phyloP scores from a whole-genome alignment of 2,888 invertebrate genomes.

The Diplolepis rosae region DNA sequence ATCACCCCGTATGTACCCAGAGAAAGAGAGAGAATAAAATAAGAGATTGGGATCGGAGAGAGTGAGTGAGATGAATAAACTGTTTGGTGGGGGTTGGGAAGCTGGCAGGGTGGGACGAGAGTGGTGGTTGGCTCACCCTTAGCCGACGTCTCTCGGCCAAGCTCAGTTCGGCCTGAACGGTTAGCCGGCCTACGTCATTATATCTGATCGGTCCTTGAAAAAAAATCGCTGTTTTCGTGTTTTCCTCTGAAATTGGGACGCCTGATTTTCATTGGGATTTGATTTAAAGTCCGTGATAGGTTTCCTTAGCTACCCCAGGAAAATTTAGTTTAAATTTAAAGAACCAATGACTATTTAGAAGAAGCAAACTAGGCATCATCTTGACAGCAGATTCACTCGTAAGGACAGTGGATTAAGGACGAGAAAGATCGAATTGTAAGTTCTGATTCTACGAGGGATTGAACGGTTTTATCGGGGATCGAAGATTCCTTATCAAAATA shows the following conservation, averaged over 20 bases:
- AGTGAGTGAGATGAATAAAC: slow-evolving; percentile 45
- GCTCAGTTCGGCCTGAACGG: slow-evolving; percentile 73
- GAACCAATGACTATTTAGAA: slow-evolving; percentile 26
- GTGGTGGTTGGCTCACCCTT: slow-evolving; percentile 55
- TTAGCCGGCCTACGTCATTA: slow-evolving; percentile 70
- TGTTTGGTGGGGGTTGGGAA: slow-evolving; percentile 56
- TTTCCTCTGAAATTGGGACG: too few species aligned
- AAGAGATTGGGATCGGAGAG: slow-evolving; percentile 36
- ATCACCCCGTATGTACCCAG: slow-evolving; percentile 30
- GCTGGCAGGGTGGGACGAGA: slow-evolving; percentile 51
- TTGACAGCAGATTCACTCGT: slow-evolving; percentile 14
- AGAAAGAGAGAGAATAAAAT: slow-evolving; percentile 36
- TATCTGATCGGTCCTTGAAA: slow-evolving; percentile 46
- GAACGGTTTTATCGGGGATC: background rate
- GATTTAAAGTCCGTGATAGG: background rate
- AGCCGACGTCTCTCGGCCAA: slow-evolving; percentile 55
- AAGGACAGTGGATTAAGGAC: slow-evolving; percentile 20
- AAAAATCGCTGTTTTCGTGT: background rate
- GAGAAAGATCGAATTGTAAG: slow-evolving; percentile 16
- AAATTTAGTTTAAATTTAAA: background rate
- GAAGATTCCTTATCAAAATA: background rate
- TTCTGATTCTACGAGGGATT: slow-evolving; percentile 6
- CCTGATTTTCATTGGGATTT: background rate
- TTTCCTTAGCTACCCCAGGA: background rate
- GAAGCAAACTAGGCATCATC: slow-evolving; percentile 9